Evolutionary conservation across 2,888 invertebrate genomes (phyloP), one percentile per base, ranked within the genome.

Genomic region (Thalpophila matura): DNA sequence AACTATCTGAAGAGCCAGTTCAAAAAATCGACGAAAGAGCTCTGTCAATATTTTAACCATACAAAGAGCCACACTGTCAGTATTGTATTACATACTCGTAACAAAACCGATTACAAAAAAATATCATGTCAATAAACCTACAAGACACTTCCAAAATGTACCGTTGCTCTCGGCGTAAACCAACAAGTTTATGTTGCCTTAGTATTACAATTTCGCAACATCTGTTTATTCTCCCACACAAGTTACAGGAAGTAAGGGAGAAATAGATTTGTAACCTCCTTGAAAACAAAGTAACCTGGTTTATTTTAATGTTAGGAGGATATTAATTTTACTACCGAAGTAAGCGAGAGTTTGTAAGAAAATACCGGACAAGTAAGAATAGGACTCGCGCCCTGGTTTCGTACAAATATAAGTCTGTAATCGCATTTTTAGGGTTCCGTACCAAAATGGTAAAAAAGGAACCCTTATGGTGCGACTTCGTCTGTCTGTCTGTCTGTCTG

Each of bases 211-310:
- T 22, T 51, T 38, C 5, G 10, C 14, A 47, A 49, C 73, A 66
- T 35, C 73, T 69, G 68, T 4, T 43, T 43, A 27, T 43, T 58
- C 20, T 72, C 73, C 12, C 67, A 73, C 37, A 24, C 37, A 71
- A 65, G 18, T 53, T 53, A 14, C n/a, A 24, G 33, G 22, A 27
- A 18, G 27, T 27, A 46, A 27, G 26, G 10, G 18, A 24, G 20
- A 35, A 51, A 65, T 46, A 50, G 38, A 53, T 64, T 63, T 42
- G 54, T 49, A 47, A 33, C 31, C 29, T 63, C 35, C 35, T 62
- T 54, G 31, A 27, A n/a, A 33, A 43, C 33, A 29, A 40, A 14
- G 20, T 16, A 10, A 43, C 42, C 40, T 53, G 46, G 35, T 70
- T 35, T 62, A 42, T 71, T 35, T 62, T 70, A 51, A 33, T 33